A percentile compares a stretch with the other conserved stretches of the same genome.
These are phyloP conservation scores for Halictus rubicundus DNA, from an alignment of 1,140 invertebrate species.

Conservation along the genomic window DNA sequence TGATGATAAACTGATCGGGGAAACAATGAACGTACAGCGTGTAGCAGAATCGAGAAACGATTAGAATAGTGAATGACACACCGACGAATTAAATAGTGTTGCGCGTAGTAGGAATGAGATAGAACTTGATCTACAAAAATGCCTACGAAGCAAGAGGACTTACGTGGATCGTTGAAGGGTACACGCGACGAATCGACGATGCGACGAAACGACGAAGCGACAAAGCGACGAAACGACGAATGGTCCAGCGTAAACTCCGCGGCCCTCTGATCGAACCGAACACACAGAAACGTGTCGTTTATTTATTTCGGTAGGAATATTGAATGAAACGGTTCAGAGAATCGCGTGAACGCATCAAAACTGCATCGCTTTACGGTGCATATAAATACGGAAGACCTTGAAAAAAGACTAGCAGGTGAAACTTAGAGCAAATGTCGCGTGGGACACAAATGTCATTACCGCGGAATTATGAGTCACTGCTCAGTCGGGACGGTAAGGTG, in stretches of 20 bases:
- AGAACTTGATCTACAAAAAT: background rate
- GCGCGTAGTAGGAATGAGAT: conserved; percentile 1
- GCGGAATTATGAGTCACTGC: conserved; percentile 60
- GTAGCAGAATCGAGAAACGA: background rate
- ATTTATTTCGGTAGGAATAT: no score
- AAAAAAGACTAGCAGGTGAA: conserved; percentile 54
- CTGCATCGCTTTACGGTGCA: conserved; percentile 1
- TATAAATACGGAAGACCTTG: conserved; percentile 48
- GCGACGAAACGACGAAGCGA: background rate
- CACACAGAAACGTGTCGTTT: no score
- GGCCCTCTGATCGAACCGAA: background rate
- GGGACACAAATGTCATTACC: conserved; percentile 70
- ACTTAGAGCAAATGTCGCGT: conserved; percentile 53
- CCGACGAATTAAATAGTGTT: background rate
- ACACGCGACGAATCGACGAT: background rate
- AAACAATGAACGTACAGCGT: background rate
- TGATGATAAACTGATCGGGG: background rate
- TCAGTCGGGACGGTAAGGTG: conserved; percentile 11
- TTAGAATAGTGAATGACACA: background rate
- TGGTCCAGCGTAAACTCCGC: conserved; percentile 14
- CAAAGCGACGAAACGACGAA: background rate
- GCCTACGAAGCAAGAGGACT: background rate
- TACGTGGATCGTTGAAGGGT: conserved; percentile 22
- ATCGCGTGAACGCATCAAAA: background rate
- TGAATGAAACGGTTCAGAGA: background rate